A percentile compares a stretch with the other conserved stretches of the same genome.
These are phyloP conservation scores for Mandrillus leucophaeus DNA, from an alignment of 2,113 vertebrate species.

Conservation along the genomic window DNA sequence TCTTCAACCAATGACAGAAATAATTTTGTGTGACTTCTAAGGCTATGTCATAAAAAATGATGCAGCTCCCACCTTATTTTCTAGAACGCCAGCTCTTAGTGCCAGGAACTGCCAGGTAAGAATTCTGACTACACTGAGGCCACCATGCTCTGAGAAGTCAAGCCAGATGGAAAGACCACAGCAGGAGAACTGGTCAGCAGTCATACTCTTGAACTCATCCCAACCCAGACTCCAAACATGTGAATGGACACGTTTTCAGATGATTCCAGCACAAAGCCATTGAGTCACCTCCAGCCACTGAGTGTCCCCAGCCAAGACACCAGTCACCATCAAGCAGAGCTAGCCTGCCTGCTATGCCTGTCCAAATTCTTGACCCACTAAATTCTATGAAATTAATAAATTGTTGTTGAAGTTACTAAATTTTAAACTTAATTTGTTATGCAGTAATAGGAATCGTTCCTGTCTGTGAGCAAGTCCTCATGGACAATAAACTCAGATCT, in stretches of 20 bases:
- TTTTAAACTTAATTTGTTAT: background rate
- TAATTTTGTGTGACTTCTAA: background rate
- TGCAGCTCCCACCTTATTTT: background rate
- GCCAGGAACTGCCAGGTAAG: background rate
- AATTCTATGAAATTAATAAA: background rate
- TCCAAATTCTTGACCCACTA: background rate
- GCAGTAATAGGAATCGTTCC: background rate
- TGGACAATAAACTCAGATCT: background rate
- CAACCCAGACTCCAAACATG: background rate
- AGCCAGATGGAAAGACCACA: background rate
- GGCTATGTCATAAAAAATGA: background rate
- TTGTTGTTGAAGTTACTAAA: background rate
- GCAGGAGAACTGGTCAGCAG: background rate
- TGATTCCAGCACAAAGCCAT: background rate
- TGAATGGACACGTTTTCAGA: background rate
- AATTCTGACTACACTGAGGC: background rate
- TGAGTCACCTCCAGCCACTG: background rate
- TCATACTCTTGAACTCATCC: background rate
- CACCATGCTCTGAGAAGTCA: background rate
- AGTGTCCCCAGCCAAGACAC: background rate
- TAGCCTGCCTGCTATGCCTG: background rate
- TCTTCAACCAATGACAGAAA: background rate
- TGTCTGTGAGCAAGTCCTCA: background rate
- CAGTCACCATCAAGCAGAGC: background rate
- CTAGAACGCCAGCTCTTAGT: background rate